Percentiles rank a stretch among this genome's conserved stretches.
Conservation (phyloP, 2,888 invertebrate species). For the Stenodera caucasica region DNA sequence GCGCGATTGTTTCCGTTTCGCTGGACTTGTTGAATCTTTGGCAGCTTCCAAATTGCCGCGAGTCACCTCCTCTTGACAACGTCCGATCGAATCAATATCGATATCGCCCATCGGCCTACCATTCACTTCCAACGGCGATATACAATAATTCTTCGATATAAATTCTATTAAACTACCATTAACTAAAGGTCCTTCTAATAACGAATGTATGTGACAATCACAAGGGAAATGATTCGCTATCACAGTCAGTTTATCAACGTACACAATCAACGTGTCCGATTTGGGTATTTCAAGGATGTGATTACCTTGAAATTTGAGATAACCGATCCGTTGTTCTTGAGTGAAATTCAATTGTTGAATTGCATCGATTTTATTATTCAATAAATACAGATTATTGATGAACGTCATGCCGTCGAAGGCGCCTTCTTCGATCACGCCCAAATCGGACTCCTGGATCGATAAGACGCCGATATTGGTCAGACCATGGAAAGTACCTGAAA, state of each 20-base stretch:
- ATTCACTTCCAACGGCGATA: conserved; percentile 81
- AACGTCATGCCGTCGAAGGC: conserved; percentile 76
- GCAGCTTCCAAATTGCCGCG: conserved; percentile 67
- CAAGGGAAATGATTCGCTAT: conserved; percentile 83
- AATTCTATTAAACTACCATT: conserved; percentile 69
- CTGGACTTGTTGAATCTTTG: conserved; percentile 40
- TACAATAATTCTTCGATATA: conserved; percentile 77
- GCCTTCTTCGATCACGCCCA: conserved; percentile 72
- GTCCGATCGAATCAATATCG: conserved; percentile 66
- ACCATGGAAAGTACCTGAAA: conserved; percentile 72
- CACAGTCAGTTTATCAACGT: conserved; percentile 73
- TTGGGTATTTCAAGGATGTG: conserved; percentile 78
- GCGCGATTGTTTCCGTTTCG: conserved; percentile 23
- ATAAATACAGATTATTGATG: conserved; percentile 72
- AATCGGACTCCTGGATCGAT: conserved; percentile 79
- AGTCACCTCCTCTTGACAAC: conserved; percentile 69
- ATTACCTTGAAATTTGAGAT: conserved; percentile 77
- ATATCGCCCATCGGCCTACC: conserved; percentile 73
- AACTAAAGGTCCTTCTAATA: conserved; percentile 75
- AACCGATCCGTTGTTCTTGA: conserved; percentile 70
- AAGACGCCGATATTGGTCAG: conserved; percentile 74
- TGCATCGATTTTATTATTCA: conserved; percentile 84
- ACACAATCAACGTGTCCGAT: conserved; percentile 67
- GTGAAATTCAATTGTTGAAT: conserved; percentile 75
- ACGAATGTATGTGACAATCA: conserved; percentile 79